Percentiles rank a stretch among this genome's conserved stretches.
Conservation (phyloP, 2,113 vertebrate species). For the Bubalus kerabau region DNA sequence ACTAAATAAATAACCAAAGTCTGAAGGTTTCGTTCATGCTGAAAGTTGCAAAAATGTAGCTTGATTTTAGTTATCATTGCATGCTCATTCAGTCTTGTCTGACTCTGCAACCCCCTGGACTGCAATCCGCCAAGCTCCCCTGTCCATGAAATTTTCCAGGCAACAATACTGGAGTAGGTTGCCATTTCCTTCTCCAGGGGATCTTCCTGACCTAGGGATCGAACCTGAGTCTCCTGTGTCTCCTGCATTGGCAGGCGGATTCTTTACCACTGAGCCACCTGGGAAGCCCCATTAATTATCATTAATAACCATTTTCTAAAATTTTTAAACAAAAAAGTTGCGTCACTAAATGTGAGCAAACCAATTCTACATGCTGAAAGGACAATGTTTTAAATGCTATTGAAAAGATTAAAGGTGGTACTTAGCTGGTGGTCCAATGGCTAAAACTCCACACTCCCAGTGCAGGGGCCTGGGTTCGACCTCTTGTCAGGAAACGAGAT, state of each 20-base stretch:
- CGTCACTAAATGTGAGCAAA: not conserved
- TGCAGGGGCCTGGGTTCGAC: not conserved
- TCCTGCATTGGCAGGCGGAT: not conserved
- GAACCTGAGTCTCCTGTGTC: not conserved
- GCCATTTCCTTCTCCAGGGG: not conserved
- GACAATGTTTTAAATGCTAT: not conserved
- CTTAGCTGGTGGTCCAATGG: not conserved
- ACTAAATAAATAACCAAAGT: not conserved
- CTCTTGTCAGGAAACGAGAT: not conserved
- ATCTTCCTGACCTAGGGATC: not conserved
- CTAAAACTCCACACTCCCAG: not conserved
- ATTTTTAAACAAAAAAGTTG: not conserved
- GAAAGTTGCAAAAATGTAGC: not conserved
- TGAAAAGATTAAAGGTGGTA: not conserved
- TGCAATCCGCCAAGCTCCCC: not conserved
- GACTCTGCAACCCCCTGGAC: not conserved
- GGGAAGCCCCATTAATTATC: not conserved
- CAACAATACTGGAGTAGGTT: not conserved
- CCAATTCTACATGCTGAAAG: not conserved
- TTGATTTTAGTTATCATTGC: not conserved
- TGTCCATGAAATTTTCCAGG: not conserved
- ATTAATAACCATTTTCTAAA: conserved; percentile 15
- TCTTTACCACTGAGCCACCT: not conserved
- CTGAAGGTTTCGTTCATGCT: not conserved
- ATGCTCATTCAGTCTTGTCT: not conserved